Percentiles rank a stretch among this genome's conserved stretches.
Evolutionary conservation across 2,797 vertebrate species (phyloP).

Genomic region (Rhyacichthys aspro): DNA sequence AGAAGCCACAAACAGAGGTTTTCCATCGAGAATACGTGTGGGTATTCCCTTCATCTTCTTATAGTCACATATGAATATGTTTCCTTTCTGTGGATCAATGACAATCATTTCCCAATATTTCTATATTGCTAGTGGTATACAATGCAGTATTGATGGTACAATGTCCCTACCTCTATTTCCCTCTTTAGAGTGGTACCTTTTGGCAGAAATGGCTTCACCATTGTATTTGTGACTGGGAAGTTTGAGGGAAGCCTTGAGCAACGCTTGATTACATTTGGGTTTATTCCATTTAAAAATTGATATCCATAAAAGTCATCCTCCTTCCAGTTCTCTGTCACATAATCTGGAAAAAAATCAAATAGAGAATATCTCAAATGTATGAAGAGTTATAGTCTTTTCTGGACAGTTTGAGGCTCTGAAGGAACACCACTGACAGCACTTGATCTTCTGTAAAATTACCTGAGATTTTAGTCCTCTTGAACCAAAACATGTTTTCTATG

Average conservation of each 20-base stretch:
- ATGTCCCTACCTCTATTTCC: constrained; percentile 61
- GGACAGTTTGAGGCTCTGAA: too few species aligned
- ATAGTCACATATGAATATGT: constrained; percentile 63
- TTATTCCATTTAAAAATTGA: constrained; percentile 69
- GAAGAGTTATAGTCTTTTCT: too few species aligned
- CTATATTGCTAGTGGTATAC: too few species aligned
- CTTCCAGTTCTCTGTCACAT: constrained; percentile 65
- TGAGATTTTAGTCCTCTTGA: constrained; percentile 56
- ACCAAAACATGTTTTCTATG: constrained; percentile 63
- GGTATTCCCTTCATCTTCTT: constrained; percentile 52
- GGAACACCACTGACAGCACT: too few species aligned
- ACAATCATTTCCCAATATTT: background rate
- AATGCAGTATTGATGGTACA: too few species aligned
- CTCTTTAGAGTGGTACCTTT: constrained; percentile 47
- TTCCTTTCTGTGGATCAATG: constrained; percentile 42
- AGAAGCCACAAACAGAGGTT: constrained; percentile 21
- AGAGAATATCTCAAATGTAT: background rate
- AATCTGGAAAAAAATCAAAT: constrained; percentile 47
- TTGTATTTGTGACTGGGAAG: constrained; percentile 66
- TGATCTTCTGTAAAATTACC: constrained; percentile 60
- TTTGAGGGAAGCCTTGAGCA: constrained; percentile 66
- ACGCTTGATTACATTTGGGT: constrained; percentile 61
- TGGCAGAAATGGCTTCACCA: constrained; percentile 62
- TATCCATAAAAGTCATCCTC: constrained; percentile 72
- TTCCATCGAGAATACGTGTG: constrained; percentile 18